Evolutionary conservation across 2,888 invertebrate genomes (phyloP).

Genomic region (Andrena chrysosceles): DNA sequence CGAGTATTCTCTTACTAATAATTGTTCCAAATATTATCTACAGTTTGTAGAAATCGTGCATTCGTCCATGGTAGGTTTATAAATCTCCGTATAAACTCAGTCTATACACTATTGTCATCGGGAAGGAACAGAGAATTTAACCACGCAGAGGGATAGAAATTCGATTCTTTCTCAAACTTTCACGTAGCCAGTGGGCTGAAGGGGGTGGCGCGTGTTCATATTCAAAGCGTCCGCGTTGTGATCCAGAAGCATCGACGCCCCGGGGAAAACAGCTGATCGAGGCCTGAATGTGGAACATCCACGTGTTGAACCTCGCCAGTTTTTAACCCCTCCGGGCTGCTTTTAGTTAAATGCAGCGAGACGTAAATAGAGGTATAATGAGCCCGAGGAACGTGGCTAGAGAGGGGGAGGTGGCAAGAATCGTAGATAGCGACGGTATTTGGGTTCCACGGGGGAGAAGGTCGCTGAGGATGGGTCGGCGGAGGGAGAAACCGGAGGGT

Average conservation of each 20-base stretch:
- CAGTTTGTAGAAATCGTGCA: no score
- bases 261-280: slow-evolving; percentile 58
- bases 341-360: slow-evolving; percentile 38
- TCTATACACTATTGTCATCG: no score
- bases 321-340: slow-evolving; percentile 8
- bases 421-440: slow-evolving; percentile 39
- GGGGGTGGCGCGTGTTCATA: neutral
- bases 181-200: neutral
- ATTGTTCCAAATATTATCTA: no score
- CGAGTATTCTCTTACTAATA: no score
- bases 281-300: slow-evolving; percentile 44
- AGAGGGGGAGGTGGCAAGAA: neutral
- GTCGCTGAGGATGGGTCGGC: slow-evolving; percentile 34
- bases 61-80: no score
- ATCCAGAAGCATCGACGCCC: slow-evolving; percentile 32
- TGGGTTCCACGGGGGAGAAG: slow-evolving; percentile 36
- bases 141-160: neutral
- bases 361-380: slow-evolving; percentile 52
- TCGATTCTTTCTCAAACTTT: slow-evolving; percentile 2
- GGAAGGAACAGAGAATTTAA: no score
- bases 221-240: neutral
- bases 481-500: slow-evolving; percentile 45
- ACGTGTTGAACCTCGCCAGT: slow-evolving; percentile 48
- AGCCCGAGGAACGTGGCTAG: slow-evolving; percentile 5
- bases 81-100: no score